These are phyloP conservation scores for Anolis sagrei DNA, from an alignment of 2,113 vertebrate genomes.

Conservation along the genomic window DNA sequence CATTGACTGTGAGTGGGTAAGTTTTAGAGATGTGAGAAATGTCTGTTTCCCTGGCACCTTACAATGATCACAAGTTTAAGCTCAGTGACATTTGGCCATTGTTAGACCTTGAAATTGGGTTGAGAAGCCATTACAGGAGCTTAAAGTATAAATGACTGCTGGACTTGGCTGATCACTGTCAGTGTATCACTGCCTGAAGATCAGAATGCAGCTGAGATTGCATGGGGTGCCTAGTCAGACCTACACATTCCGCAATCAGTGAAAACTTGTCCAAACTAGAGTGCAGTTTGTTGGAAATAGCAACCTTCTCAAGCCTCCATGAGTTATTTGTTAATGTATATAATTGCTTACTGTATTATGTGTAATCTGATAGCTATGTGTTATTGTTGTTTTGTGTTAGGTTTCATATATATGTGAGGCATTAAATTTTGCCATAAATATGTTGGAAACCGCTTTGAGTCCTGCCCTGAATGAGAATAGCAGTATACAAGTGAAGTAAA, in stretches of 20 bases:
- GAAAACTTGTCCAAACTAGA: background rate
- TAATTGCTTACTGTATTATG: no score
- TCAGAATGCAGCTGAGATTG: background rate
- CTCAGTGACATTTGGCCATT: background rate
- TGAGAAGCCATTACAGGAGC: background rate
- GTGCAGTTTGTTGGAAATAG: no score
- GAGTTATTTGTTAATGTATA: no score
- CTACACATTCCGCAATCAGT: background rate
- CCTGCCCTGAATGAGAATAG: no score
- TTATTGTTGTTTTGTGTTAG: no score
- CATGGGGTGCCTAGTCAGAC: background rate
- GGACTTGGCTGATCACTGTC: background rate
- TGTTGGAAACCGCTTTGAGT: no score
- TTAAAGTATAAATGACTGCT: background rate
- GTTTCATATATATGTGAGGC: no score
- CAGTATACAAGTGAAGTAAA: no score
- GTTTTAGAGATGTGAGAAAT: constrained; percentile 54
- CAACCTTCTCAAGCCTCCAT: no score
- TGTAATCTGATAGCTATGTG: no score
- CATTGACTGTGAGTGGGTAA: constrained; percentile 99
- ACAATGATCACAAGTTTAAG: background rate
- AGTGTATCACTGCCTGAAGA: background rate
- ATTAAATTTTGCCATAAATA: no score
- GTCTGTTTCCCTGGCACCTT: no score
- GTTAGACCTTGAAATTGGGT: background rate